Evolutionary conservation across 2,113 vertebrate species (phyloP).

Genomic region (Oreamnos americanus): DNA sequence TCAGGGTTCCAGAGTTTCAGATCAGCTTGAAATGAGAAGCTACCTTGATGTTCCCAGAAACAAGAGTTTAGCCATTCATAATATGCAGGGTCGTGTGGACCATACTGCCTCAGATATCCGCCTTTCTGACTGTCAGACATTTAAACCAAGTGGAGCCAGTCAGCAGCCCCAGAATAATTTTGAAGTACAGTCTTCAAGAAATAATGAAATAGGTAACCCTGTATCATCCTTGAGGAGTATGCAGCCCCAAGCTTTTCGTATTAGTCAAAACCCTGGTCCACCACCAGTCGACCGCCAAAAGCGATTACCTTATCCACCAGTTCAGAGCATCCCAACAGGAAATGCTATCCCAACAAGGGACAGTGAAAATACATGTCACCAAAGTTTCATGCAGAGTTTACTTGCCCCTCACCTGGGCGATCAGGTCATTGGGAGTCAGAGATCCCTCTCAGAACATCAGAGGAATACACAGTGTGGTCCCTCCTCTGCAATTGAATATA

Average conservation of each 20-base stretch:
- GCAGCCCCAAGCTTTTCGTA: constrained; percentile 91
- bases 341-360: constrained; percentile 85
- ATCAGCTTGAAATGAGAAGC: constrained; percentile 92
- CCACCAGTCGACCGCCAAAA: constrained; percentile 87
- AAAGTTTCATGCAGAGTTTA: constrained; percentile 97
- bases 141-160: constrained; percentile 85
- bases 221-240: constrained; percentile 87
- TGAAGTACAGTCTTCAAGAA: constrained; percentile 92
- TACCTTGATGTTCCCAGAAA: constrained; percentile 93
- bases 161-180: constrained; percentile 88
- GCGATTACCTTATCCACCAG: constrained; percentile 87
- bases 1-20: constrained; percentile 88
- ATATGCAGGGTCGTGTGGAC: constrained; percentile 89
- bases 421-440: constrained; percentile 86
- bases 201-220: constrained; percentile 87
- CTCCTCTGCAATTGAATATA: constrained; percentile 92
- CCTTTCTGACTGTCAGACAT: constrained; percentile 92
- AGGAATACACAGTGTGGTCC: constrained; percentile 90
- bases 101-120: constrained; percentile 88
- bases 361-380: constrained; percentile 91
- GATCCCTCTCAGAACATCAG: constrained; percentile 87
- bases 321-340: constrained; percentile 89
- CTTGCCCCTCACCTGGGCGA: constrained; percentile 92
- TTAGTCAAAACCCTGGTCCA: constrained; percentile 83
- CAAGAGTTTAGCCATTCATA: constrained; percentile 89